Base-by-base conservation (phyloP, 2,888 invertebrate genomes). In the Aphodius sticticus region DNA sequence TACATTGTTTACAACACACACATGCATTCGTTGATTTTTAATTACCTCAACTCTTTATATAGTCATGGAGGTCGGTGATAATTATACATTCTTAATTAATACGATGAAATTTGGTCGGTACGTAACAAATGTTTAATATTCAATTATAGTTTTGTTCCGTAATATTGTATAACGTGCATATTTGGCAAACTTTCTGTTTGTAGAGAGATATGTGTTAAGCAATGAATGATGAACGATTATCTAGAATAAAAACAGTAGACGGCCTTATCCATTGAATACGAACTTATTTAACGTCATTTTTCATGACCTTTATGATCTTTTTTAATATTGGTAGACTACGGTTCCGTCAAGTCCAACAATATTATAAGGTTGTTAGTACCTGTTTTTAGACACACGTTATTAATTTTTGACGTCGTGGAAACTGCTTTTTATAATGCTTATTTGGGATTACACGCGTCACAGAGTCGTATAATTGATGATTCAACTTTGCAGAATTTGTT, bases 161-260 rank as follows among this genome's bases (percentile, higher is more conserved):
- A 53, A 53, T 53, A 53, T 53, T 53, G 53, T 9, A 53, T 53
- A 53, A 53, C 53, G 53, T 12, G 53, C 53, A 7, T 53, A 53
- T 53, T 53, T 53, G 53, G 53, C 53, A 53, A 53, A 53, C 53
- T 53, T 53, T 53, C 53, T 53, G 53, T 53, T 53, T 53, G 53
- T 53, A 53, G 12, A 53, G 53, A 53, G 53, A 53, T 53, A 53
- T 12, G 53, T 53, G 12, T 53, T 53, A 53, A 26, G 26, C 26
- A 26, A 26, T 26, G 26, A 2, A 53, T 53, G 53, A 9, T 5
- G 12, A 53, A 12, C 4, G 12, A 53, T 53, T 9, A 53, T 53
- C 53, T 26, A 26, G 26, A 26, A 26, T 26, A 26, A 26, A 26
- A 26, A 26, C 26, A 2, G 26, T 26, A 26, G 26, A 26, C 3